Base-by-base conservation (phyloP, 2,113 vertebrate species). In the Trochalopteron elliotii region DNA sequence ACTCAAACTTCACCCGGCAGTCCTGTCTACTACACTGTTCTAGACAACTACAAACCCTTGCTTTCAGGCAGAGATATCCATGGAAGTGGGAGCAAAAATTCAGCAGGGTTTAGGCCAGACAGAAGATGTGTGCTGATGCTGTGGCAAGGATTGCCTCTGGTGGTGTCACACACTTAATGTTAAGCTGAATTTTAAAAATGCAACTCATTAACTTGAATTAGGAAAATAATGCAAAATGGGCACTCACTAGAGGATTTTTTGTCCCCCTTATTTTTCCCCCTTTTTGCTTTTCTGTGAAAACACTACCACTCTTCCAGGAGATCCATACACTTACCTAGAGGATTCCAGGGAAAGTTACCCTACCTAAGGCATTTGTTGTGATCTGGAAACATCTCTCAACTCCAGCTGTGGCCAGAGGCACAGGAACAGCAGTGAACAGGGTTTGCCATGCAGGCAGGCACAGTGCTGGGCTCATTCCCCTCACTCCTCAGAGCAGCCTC, bases 61-160 rank as follows among this genome's bases (percentile, higher is more conserved):
- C 31, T 78, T 19, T 25, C 60, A 64, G 35, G 10, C 33, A 68
- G 5, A 53, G 20, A 42, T 20, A 39, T 2, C 40, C 7, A 12
- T 3, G 15, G 47, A 70, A 40, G 1, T 15, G 17, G 37, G 12
- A 76, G 40, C 13, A 56, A 71, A 75, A 75, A 16, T 37, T 30
- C 69, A 81, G 24, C 3, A 4, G 4, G 7, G 6, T 30, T 81
- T 35, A 28, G 42, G 61, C 15, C 31, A 27, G 67, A 30, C 0
- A 1, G 42, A 57, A 67, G 30, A 19, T 2, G 1, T 1, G 8
- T 19, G 65, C 27, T 64, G 49, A 24, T 0, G 2, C 40, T 42
- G 35, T 6, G 16, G 24, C 2, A 4, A 55, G 33, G 27, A 28
- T 27, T 12, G 14, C 12, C 30, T 25, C 63, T 47, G 33, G 30